Evolutionary conservation across 1,140 invertebrate genomes (phyloP), one percentile per base, ranked within the genome.

Genomic region (Probaryconus sp.): DNA sequence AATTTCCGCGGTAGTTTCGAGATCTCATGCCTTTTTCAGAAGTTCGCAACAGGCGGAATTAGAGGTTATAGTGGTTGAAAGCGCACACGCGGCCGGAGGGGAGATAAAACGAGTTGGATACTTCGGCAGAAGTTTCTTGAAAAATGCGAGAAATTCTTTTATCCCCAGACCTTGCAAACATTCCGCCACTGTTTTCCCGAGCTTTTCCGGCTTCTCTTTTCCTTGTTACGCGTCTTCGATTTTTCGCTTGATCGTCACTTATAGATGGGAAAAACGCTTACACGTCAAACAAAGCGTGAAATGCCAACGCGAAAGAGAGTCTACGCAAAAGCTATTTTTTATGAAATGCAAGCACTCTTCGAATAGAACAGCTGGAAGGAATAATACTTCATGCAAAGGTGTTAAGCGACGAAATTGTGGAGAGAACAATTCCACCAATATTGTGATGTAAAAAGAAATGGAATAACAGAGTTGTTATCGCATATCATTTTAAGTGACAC

Each of bases 131-230:
- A 77, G 61, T 79, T 75, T 69, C 50, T 71, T 70, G 67, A 75
- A 81, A 81, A 78, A 78, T 76, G 61, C 58, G 55, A 71, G 75
- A 64, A 47, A 77, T 79, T 79, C 64, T 74, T 79, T 72, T 74
- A 67, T 43, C 63, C 60, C 13, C 56, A 61, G 47, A 50, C 38
- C 73, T n/a, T 55, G 64, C 51, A 63, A 77, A 77, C 67, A 74
- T 77, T 77, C 73, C 53, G 26, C 13, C 10, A 16, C 11, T 42
- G 43, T 28, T 63, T 18, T 20, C 16, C 9, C 28, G 28, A 28
- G 58, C 45, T 61, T 33, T 7, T 16, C 31, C 31, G 4, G 16
- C 30, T 40, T 21, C 21, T 61, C 26, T 55, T 55, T 51, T 53
- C 28, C 61, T 58, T 58, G 61, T 73, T 73, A 73, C 38, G 51